These are phyloP conservation scores for Haemorhous mexicanus DNA, from an alignment of 2,113 vertebrate species.

Conservation along the genomic window DNA sequence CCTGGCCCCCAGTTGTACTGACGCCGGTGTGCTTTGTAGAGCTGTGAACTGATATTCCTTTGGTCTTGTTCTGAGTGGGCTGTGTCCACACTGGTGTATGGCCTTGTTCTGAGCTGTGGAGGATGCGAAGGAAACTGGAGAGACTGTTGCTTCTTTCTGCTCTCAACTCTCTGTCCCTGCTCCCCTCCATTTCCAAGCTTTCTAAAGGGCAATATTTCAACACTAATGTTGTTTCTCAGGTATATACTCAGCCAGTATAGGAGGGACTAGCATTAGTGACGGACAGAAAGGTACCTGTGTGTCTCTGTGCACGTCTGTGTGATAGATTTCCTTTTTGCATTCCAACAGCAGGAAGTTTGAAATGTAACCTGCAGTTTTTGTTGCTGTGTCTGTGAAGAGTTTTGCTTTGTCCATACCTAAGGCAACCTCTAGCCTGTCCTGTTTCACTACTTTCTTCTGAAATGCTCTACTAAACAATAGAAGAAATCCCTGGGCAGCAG, in stretches of 20 bases:
- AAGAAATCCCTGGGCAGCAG: background rate
- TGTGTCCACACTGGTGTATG: conserved; percentile 1
- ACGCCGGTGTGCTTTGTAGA: conserved; percentile 22
- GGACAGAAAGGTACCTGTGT: conserved; percentile 34
- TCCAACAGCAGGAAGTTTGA: background rate
- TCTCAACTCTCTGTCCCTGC: background rate
- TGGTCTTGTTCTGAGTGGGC: conserved; percentile 34
- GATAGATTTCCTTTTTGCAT: background rate
- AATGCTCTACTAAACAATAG: background rate
- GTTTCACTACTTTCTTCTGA: background rate
- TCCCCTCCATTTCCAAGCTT: conserved; percentile 58
- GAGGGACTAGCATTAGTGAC: conserved; percentile 52
- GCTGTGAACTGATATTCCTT: conserved; percentile 34
- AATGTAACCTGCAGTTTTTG: background rate
- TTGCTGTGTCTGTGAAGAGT: background rate
- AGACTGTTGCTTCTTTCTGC: conserved; percentile 60
- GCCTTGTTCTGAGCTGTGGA: conserved; percentile 53
- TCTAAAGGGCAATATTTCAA: conserved; percentile 78
- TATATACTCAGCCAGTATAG: conserved; percentile 70
- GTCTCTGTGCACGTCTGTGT: background rate
- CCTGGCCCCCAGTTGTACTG: conserved; percentile 26
- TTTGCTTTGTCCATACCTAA: background rate
- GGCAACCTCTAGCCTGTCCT: background rate
- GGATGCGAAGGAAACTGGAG: conserved; percentile 25
- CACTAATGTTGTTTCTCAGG: conserved; percentile 86